Base-by-base conservation (phyloP, 2,797 vertebrate genomes). In the Heteromormyrus szaboi region DNA sequence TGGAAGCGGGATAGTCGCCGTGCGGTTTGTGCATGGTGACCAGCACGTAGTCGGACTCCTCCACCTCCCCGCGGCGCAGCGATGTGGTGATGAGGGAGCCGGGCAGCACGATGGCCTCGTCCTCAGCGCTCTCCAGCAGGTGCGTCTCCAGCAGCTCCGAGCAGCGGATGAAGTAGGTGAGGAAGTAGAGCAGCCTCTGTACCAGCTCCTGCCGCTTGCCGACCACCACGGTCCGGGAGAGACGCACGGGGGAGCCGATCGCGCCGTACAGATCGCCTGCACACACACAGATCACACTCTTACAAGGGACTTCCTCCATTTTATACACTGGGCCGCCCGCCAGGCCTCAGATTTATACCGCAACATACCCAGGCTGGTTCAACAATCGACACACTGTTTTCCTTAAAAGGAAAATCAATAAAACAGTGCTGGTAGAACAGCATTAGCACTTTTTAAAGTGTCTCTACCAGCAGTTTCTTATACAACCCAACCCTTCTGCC, bases 121-220 rank as follows among this genome's bases (percentile, higher is more conserved):
- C 98, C 91, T 99, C 98, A 2, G 97, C 97, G 0, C 96, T 97
- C 93, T 98, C 98, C 93, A 98, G 93, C 90, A 98, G 96, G 94
- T 98, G 97, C 0, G 97, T 99, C 96, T 99, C 99, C 91, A 99
- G 96, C 88, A 99, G 96, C 91, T 99, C 99, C 0, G 99, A 99
- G 93, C 99, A 99, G 93, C 99, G 97, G 93, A 99, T 98, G 93
- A 99, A 99, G 93, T 99, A 99, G 50, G 99, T 99, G 88, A 99
- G 98, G 91, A 99, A 96, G 54, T 99, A 99, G 87, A 99, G 98
- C 89, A 99, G 94, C 11, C 98, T 96, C 94, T 99, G 98, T 17
- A 99, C 98, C 92, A 99, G 95, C 88, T 99, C 98, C 90, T 99
- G 98, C 85, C 97, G 94, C 89, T 97, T 97, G 83, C 99, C 99